Conservation (phyloP, 2,113 vertebrate genomes). For the Pelodiscus sinensis region DNA sequence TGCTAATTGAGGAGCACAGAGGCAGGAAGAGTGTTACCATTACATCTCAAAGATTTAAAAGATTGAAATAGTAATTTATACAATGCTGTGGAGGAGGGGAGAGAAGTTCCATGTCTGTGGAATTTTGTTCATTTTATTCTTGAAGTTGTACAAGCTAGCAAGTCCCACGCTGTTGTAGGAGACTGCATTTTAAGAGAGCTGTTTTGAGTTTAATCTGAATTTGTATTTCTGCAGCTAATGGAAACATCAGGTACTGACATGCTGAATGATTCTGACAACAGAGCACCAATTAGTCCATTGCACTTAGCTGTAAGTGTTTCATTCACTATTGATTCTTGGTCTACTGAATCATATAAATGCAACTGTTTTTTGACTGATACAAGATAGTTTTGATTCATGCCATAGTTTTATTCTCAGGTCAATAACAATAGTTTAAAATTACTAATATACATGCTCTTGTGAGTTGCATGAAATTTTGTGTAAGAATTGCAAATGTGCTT, state of each 20-base stretch:
- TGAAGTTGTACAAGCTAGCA: neutral
- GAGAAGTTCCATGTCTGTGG: neutral
- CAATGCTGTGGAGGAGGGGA: neutral
- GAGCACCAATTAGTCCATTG: slow-evolving; percentile 93
- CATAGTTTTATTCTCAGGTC: neutral
- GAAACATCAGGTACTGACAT: slow-evolving; percentile 96
- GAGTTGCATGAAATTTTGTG: neutral
- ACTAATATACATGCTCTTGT: neutral
- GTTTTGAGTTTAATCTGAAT: slow-evolving; percentile 27
- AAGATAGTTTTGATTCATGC: neutral
- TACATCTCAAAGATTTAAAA: neutral
- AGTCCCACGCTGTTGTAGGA: neutral
- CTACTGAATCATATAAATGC: neutral
- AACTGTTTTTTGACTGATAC: neutral
- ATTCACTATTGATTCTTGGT: neutral
- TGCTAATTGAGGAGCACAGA: neutral
- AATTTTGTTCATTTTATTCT: neutral
- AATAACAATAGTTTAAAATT: neutral
- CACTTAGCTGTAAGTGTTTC: slow-evolving; percentile 93
- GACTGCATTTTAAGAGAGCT: neutral
- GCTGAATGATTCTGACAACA: slow-evolving; percentile 91
- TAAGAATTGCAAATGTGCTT: neutral
- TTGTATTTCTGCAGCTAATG: slow-evolving; percentile 84
- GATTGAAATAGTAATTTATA: neutral
- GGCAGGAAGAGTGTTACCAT: neutral